Percentiles rank a stretch among this genome's conserved stretches.
These are phyloP conservation scores for Melangyna quadrimaculata DNA, from an alignment of 2,888 invertebrate genomes.

Conservation along the genomic window DNA sequence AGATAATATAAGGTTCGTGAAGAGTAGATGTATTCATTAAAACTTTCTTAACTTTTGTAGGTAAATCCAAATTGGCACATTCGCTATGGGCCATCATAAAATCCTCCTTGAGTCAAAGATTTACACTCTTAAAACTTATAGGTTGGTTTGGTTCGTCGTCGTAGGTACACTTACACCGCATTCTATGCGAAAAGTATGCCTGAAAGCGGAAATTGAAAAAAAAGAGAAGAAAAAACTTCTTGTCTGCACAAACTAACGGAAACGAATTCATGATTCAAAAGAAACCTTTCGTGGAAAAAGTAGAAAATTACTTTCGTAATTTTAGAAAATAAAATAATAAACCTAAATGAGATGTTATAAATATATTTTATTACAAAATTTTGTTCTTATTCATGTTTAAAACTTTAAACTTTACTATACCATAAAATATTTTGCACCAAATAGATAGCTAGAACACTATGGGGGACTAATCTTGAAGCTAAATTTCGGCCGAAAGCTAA, in stretches of 20 bases:
- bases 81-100: constrained; percentile 2
- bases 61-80: constrained; percentile 40
- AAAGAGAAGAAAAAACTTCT: background rate
- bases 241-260: background rate
- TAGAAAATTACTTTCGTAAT: background rate
- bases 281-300: background rate
- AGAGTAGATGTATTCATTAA: constrained; percentile 6
- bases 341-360: background rate
- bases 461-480: background rate
- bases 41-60: constrained; percentile 49
- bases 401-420: background rate
- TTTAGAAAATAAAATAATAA: background rate
- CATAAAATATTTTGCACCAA: background rate
- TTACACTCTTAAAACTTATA: background rate
- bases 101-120: background rate
- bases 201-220: background rate
- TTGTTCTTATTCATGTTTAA: background rate
- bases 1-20: background rate
- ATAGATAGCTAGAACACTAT: background rate
- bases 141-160: background rate
- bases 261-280: background rate
- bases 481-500: no score
- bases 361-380: background rate
- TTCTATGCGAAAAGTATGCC: background rate
- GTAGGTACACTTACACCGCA: background rate